Evolutionary conservation across 2,888 invertebrate species (phyloP), one percentile per base, ranked within the genome.

Genomic region (Labia minor): DNA sequence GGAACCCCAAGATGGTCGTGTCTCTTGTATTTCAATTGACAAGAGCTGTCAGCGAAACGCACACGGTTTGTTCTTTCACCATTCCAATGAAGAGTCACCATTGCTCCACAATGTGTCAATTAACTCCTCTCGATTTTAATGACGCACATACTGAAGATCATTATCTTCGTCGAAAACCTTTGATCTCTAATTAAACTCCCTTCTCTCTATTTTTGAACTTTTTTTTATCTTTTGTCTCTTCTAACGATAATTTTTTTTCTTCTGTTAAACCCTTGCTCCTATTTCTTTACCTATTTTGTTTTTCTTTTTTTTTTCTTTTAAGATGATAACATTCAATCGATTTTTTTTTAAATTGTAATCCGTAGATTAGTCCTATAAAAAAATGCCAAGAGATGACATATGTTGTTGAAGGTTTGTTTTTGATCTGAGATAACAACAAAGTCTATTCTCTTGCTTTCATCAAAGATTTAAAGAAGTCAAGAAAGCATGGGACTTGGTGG

Each of bases 161-260:
- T 49, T 10, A 10, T 14, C n/a, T 49, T 49, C 6, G 4, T 14
- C 8, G n/a, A 4, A 49, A 49, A 49, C 49, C 49, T 49, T 49
- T 49, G 49, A 49, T 49, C 49, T 49, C 49, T 49, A 49, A 49
- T 49, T 49, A 49, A 49, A 49, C 49, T 49, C 8, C 49, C 49
- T n/a, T n/a, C 14, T 4, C n/a, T n/a, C n/a, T n/a, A n/a, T n/a
- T n/a, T n/a, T n/a, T n/a, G n/a, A n/a, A n/a, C n/a, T n/a, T n/a
- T n/a, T n/a, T 16, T 49, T 49, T 49, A 49, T 49, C 49, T 49
- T 14, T 4, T 14, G 49, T n/a, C n/a, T 16, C 49, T 49, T 16
- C 6, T 49, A 49, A 49, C 3, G 49, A 49, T 49, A 4, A 49
- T n/a, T n/a, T 49, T 49, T 14, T 49, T 33, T 11, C 33, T 6